phyloP scores from a whole-genome alignment of 2,888 invertebrate genomes.

The Dryococelus australis region DNA sequence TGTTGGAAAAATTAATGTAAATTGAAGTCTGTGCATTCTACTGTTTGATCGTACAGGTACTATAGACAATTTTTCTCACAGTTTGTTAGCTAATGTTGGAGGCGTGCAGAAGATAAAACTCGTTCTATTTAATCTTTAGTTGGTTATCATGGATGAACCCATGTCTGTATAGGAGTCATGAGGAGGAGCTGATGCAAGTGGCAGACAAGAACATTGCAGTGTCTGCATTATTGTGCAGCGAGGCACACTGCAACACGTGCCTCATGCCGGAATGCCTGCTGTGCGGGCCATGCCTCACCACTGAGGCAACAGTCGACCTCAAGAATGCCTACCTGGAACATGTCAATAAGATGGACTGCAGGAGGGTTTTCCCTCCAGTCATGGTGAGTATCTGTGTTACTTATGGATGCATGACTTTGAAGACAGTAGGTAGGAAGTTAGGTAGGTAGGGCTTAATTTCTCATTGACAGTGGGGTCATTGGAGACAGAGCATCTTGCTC shows the following conservation, averaged over 20 bases:
- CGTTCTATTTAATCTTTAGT: no score
- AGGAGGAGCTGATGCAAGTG: conserved; percentile 70
- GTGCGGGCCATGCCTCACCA: conserved; percentile 78
- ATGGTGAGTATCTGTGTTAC: conserved; percentile 60
- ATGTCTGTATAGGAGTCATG: conserved; percentile 58
- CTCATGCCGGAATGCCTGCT: conserved; percentile 73
- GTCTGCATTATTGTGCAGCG: conserved; percentile 71
- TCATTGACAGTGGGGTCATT: no score
- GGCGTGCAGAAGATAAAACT: no score
- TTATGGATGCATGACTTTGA: neutral
- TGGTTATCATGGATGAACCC: neutral
- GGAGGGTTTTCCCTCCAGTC: conserved; percentile 80
- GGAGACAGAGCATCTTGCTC: no score
- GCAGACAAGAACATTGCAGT: conserved; percentile 83
- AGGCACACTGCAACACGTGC: conserved; percentile 67
- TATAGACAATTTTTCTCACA: no score
- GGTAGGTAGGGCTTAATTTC: no score
- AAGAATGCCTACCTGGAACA: conserved; percentile 81
- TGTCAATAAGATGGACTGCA: conserved; percentile 78
- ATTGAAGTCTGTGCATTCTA: no score
- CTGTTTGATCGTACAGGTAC: no score
- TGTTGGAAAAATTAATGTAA: no score
- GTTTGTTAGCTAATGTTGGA: no score
- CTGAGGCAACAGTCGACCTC: conserved; percentile 66
- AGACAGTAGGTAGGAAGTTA: no score